Conservation (phyloP, 1,140 invertebrate species). For the Drosophila tani region DNA sequence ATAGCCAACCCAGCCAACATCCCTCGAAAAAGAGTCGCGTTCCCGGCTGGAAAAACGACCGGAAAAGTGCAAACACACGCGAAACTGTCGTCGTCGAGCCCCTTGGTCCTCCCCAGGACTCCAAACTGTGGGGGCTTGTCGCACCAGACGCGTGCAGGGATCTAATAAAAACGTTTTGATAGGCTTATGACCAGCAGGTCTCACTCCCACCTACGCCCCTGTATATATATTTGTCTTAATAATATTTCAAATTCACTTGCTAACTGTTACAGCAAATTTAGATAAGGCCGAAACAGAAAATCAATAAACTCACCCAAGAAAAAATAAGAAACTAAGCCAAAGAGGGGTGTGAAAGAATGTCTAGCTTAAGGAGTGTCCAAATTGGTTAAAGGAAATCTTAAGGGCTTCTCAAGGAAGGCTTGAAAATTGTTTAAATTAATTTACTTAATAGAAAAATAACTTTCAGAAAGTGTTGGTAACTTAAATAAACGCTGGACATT, state of each 20-base stretch:
- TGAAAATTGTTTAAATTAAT: no score
- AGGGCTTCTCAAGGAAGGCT: background rate
- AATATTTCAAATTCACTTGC: slow-evolving; percentile 68
- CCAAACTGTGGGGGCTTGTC: slow-evolving; percentile 45
- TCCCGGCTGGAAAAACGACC: slow-evolving; percentile 66
- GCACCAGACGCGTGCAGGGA: slow-evolving; percentile 59
- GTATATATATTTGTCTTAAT: slow-evolving; percentile 58
- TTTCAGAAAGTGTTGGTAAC: no score
- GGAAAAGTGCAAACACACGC: slow-evolving; percentile 82
- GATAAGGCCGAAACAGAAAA: slow-evolving; percentile 59
- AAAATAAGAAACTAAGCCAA: background rate
- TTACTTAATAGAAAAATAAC: no score
- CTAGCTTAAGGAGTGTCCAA: background rate
- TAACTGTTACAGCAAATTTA: slow-evolving; percentile 69
- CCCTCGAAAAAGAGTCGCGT: slow-evolving; percentile 30
- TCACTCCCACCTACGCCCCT: slow-evolving; percentile 8
- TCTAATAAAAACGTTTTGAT: slow-evolving; percentile 79
- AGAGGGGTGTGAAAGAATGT: slow-evolving; percentile 15
- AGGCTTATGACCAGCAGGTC: slow-evolving; percentile 60
- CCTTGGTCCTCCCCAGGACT: slow-evolving; percentile 3
- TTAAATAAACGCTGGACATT: no score
- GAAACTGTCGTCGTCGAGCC: slow-evolving; percentile 64
- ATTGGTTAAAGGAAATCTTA: background rate
- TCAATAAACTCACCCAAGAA: slow-evolving; percentile 40
- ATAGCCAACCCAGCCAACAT: slow-evolving; percentile 37